A percentile compares a stretch with the other conserved stretches of the same genome.
Evolutionary conservation across 2,113 vertebrate genomes (phyloP).

Genomic region (Petaurus breviceps): DNA sequence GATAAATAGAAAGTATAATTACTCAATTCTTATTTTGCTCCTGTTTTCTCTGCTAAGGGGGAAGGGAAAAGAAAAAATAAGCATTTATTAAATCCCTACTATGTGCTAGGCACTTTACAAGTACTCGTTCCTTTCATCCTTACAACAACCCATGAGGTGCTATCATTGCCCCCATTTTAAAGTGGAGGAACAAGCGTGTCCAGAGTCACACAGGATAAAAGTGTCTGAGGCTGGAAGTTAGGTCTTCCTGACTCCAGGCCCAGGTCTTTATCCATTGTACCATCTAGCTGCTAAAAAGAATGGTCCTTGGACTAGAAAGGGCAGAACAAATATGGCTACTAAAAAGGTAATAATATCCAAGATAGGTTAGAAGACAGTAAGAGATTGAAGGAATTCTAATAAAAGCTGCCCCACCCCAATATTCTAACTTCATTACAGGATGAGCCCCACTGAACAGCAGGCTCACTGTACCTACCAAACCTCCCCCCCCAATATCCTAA

Average conservation of each 20-base stretch:
- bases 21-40: too few relatives aligned
- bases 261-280: not conserved
- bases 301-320: not conserved
- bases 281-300: not conserved
- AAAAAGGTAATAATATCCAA: not conserved
- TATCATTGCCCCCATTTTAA: not conserved
- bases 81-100: too few relatives aligned
- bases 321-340: not conserved
- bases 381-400: not conserved
- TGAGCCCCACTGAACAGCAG: too few relatives aligned
- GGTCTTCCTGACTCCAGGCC: not conserved
- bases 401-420: too few relatives aligned
- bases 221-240: not conserved
- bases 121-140: not conserved
- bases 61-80: too few relatives aligned
- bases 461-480: too few relatives aligned
- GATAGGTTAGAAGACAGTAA: not conserved
- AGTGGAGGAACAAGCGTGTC: not conserved
- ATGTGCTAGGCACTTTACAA: not conserved
- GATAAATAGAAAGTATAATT: not conserved
- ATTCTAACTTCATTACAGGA: too few relatives aligned
- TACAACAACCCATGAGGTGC: not conserved
- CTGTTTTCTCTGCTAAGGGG: too few relatives aligned
- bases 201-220: not conserved
- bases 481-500: too few relatives aligned